Evolutionary conservation across 2,797 vertebrate species (phyloP).

Genomic region (Schizopygopsis malacanthus): DNA sequence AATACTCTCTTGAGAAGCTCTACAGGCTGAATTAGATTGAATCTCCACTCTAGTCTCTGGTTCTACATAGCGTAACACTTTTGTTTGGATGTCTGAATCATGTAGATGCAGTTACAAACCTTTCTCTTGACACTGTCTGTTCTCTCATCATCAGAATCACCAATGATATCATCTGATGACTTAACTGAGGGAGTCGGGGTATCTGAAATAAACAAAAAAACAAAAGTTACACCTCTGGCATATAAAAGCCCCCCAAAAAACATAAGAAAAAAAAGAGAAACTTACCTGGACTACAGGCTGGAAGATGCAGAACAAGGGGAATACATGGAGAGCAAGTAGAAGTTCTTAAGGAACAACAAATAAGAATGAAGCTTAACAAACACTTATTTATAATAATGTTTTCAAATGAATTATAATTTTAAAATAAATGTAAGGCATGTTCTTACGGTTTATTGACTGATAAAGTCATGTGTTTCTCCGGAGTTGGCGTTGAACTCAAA

Average conservation of each 20-base stretch:
- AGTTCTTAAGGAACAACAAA: slow-evolving; percentile 68
- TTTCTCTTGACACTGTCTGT: slow-evolving; percentile 76
- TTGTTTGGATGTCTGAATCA: not conserved
- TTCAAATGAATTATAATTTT: not conserved
- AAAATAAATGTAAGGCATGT: not conserved
- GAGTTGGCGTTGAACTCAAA: slow-evolving; percentile 41
- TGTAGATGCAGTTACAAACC: slow-evolving; percentile 63
- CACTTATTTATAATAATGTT: not conserved
- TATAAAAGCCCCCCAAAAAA: not conserved
- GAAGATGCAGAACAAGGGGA: slow-evolving; percentile 38
- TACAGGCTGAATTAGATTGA: not conserved
- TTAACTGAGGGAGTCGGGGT: not conserved
- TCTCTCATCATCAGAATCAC: slow-evolving; percentile 82
- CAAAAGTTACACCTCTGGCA: not conserved
- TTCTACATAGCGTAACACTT: not conserved
- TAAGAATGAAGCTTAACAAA: not conserved
- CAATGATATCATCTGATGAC: slow-evolving; percentile 71
- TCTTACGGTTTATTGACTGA: slow-evolving; percentile 78
- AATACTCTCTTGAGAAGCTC: not conserved
- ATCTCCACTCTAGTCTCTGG: not conserved
- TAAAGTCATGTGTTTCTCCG: slow-evolving; percentile 21
- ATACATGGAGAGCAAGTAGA: slow-evolving; percentile 50
- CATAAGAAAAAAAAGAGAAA: not conserved
- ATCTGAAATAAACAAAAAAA: slow-evolving; percentile 20
- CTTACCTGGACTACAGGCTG: slow-evolving; percentile 67